Base-by-base conservation (phyloP, 2,797 vertebrate genomes). In the Aplochiton taeniatus region DNA sequence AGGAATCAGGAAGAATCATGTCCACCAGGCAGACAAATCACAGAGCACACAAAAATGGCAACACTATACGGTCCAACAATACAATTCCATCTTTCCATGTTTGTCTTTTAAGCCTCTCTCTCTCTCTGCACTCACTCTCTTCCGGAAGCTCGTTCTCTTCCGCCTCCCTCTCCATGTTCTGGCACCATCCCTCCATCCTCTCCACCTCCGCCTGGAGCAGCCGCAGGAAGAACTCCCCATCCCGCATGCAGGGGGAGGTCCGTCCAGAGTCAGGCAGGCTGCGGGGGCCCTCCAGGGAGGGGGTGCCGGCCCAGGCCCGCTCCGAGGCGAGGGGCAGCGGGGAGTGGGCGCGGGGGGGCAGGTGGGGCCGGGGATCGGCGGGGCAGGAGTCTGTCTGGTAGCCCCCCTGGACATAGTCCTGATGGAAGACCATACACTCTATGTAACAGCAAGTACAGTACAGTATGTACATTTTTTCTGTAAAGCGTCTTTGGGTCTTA, bases 101-200 rank as follows among this genome's bases (percentile, higher is more conserved):
- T 63, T 67, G 48, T 43, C 31, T 58, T 60, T n/a, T 20, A 43
- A 13, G 11, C 16, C 11, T 11, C 44, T 62, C 16, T 13, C 18
- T 45, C 43, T 14, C 43, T 52, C 9, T 11, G 17, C 64, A 81
- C 91, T 88, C 70, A 92, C 97, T 90, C 85, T 99, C 96, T 79
- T 99, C 96, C 0, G 95, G 95, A 77, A 99, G 91, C 73, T 98
- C 95, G 0, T 96, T 98, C 78, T 98, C 96, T 86, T 98, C 97
- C 0, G 96, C 96, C 80, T 98, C 98, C 43, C 94, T 90, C 81
- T 98, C 98, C 96, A 99, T 98, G 87, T 92, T 96, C 91, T 97
- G 97, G 88, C 97, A 99, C 97, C 98, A 99, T 12, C 93, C 93
- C 88, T 99, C 98, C 94, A 99, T 95, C 89, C 96, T 94, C 82